Evolutionary conservation across 2,888 invertebrate species (phyloP), one percentile per base, ranked within the genome.

Genomic region (Psococerastis gibbosa): DNA sequence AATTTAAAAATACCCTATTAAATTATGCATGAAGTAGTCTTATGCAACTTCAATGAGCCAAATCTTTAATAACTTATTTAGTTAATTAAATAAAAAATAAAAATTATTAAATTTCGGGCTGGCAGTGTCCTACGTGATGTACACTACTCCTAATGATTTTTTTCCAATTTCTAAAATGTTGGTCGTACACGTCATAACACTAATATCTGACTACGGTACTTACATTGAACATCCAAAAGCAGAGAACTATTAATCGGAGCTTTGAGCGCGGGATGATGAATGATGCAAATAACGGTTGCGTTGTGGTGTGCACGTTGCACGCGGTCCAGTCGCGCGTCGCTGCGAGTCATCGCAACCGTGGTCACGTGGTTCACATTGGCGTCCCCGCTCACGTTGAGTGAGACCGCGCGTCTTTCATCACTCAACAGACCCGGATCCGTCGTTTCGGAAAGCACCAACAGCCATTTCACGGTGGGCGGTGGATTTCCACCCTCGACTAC

Each of bases 281-380:
- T 83, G 50, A 75, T 72, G 58, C 89, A 89, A 49, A 77, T 70
- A 47, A 89, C 74, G 43, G 84, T 78, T 34, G 84, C 84, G 62
- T 87, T 85, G 66, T 89, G 88, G 56, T 87, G 78, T 48, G 81
- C 81, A 32, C 88, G 70, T 48, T 82, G 74, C 35, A 85, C 83
- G 47, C 76, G 69, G 60, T 78, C 67, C 56, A 81, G 62, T 58
- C 78, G 66, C 50, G 82, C 67, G 54, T 77, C 72, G 56, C 74
- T 76, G 51, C 60, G 57, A 13, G 55, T 51, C 56, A 57, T 51
- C 52, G 54, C 44, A 22, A 18, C 15, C 38, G 22, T 16, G 9
- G 34, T 4, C 20, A 32, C 35, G 33, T 20, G 3, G 34, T 48
- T 55, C 17, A 31, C 20, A 22, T 16, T 9, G 16, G 22, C 27